Conservation (phyloP, 2,113 vertebrate species). For the Bos javanicus region DNA sequence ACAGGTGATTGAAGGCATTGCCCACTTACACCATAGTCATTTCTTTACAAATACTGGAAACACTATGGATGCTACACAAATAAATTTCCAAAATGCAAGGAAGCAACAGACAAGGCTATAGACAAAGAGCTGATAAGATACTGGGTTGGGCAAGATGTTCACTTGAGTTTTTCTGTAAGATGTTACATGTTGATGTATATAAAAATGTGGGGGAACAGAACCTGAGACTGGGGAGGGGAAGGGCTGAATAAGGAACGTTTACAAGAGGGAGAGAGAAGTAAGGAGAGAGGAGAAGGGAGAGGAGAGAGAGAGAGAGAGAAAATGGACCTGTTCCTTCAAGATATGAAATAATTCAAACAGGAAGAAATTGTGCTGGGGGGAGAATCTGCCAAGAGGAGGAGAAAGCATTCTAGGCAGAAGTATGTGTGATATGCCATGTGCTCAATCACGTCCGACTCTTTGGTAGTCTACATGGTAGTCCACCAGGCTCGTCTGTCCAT, state of each 20-base stretch:
- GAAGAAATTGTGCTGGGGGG: not conserved
- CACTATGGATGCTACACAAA: not conserved
- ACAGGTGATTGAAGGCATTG: not conserved
- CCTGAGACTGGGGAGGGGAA: not conserved
- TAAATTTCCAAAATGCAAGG: not conserved
- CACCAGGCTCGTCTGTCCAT: not conserved
- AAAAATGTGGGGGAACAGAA: not conserved
- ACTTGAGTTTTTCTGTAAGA: not conserved
- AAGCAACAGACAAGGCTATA: not conserved
- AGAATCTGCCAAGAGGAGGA: not conserved
- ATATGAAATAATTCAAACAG: not conserved
- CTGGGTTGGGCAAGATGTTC: not conserved
- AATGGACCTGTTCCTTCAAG: not conserved
- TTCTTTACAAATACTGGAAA: not conserved
- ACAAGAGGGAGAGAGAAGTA: not conserved
- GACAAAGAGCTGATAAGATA: not conserved
- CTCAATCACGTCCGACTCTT: not conserved
- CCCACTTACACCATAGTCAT: not conserved
- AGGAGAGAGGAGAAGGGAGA: not conserved
- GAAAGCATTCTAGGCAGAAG: not conserved
- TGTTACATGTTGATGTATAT: not conserved
- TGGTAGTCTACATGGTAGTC: not conserved
- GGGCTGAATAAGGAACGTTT: not conserved
- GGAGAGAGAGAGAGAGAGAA: not conserved
- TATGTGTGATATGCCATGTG: not conserved